A percentile compares a stretch with the other conserved stretches of the same genome.
Evolutionary conservation across 2,888 invertebrate genomes (phyloP).

Genomic region (Trissoscelio sp.): DNA sequence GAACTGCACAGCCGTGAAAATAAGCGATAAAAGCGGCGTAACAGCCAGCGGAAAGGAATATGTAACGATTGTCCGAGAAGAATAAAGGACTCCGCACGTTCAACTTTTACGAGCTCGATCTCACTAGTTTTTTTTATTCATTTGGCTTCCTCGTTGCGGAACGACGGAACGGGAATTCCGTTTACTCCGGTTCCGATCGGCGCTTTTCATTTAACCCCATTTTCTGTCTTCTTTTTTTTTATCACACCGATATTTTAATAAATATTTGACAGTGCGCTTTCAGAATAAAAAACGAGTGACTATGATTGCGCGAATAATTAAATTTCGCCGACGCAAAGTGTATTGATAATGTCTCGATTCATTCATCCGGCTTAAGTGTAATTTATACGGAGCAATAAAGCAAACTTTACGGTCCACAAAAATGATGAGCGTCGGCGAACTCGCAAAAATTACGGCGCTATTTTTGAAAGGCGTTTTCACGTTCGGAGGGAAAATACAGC

Average conservation of each 20-base stretch:
- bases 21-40: slow-evolving; percentile 51
- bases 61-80: slow-evolving; percentile 63
- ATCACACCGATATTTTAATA: not conserved
- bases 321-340: slow-evolving; percentile 14
- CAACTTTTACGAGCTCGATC: slow-evolving; percentile 53
- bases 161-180: not conserved
- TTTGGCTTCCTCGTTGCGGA: not conserved
- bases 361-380: slow-evolving; percentile 41
- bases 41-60: slow-evolving; percentile 56
- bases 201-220: slow-evolving; percentile 14
- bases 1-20: slow-evolving; percentile 27
- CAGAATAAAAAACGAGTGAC: not conserved
- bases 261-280: slow-evolving; percentile 14
- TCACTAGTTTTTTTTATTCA: slow-evolving; percentile 30
- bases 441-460: slow-evolving; percentile 47
- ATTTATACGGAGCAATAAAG: slow-evolving; percentile 56
- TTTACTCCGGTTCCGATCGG: slow-evolving; percentile 9
- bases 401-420: slow-evolving; percentile 57
- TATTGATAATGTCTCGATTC: slow-evolving; percentile 54
- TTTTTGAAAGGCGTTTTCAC: slow-evolving; percentile 52
- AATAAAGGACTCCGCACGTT: slow-evolving; percentile 56
- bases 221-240: not conserved
- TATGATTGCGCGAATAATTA: slow-evolving; percentile 28
- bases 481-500: slow-evolving; percentile 36
- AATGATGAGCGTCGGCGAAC: slow-evolving; percentile 45